Evolutionary conservation across 2,113 vertebrate genomes (phyloP).

Genomic region (Tautogolabrus adspersus): DNA sequence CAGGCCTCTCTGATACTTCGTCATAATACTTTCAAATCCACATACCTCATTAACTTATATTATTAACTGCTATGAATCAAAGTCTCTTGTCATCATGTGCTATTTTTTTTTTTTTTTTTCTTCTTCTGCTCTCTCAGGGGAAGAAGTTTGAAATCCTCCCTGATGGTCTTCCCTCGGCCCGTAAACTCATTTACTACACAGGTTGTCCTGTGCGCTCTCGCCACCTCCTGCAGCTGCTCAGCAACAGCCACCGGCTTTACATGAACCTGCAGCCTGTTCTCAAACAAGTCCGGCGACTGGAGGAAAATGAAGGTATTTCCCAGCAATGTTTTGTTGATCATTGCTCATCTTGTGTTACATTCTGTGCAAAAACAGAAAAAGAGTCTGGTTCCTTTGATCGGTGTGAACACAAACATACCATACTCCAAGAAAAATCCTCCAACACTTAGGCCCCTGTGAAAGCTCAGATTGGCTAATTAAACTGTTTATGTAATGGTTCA

Average conservation of each 20-base stretch:
- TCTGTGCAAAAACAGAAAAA: background rate
- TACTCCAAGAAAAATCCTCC: background rate
- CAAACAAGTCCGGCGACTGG: conserved; percentile 93
- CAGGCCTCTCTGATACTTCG: conserved; percentile 4
- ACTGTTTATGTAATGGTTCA: too few relatives aligned
- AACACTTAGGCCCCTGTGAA: background rate
- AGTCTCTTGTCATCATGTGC: background rate
- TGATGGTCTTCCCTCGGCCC: conserved; percentile 93
- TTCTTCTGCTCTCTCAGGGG: conserved; percentile 80
- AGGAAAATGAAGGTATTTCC: conserved; percentile 94
- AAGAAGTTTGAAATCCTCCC: conserved; percentile 99
- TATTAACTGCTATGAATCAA: conserved; percentile 39
- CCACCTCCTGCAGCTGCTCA: conserved; percentile 96
- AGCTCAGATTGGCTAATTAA: background rate
- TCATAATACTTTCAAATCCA: conserved; percentile 11
- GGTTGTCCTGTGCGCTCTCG: conserved; percentile 94
- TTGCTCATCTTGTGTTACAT: background rate
- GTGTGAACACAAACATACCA: too few relatives aligned
- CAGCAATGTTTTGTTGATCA: fast-evolving
- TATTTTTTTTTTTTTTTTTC: background rate
- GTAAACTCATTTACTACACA: conserved; percentile 97
- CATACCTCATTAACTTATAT: conserved; percentile 37
- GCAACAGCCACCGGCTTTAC: conserved; percentile 97
- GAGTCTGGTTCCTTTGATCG: too few relatives aligned
- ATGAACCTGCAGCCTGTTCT: conserved; percentile 98